A percentile compares a stretch with the other conserved stretches of the same genome.
phyloP scores from a whole-genome alignment of 2,797 vertebrate species.

The Chaetophractus vellerosus region DNA sequence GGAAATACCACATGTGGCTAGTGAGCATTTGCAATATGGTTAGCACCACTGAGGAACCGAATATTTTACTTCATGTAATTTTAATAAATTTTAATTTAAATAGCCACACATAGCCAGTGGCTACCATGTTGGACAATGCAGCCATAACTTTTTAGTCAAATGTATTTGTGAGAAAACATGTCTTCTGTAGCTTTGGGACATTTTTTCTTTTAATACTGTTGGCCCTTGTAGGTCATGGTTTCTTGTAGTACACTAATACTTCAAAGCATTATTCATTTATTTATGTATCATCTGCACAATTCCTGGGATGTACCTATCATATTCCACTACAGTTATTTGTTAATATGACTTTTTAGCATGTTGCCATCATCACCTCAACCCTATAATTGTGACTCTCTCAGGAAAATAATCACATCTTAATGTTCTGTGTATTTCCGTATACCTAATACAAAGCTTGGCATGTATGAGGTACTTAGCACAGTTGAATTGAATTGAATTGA shows the following conservation, averaged over 20 bases:
- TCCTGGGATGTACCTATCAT: background rate
- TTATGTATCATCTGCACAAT: background rate
- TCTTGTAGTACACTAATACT: background rate
- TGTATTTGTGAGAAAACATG: background rate
- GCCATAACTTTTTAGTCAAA: background rate
- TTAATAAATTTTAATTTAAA: conserved; percentile 41
- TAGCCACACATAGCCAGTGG: background rate
- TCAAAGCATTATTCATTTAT: background rate
- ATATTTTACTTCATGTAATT: conserved; percentile 40
- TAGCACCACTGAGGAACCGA: background rate
- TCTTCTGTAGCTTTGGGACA: background rate
- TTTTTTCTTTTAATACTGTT: background rate
- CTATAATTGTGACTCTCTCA: background rate
- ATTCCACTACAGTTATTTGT: background rate
- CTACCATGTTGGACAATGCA: background rate
- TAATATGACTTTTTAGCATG: background rate
- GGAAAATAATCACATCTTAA: background rate
- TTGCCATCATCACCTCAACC: background rate
- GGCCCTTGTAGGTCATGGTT: background rate
- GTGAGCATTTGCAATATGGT: background rate
- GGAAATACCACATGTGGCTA: background rate
- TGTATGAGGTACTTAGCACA: background rate
- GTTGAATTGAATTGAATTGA: background rate
- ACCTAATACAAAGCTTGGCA: background rate
- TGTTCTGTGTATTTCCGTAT: background rate